A percentile compares a stretch with the other conserved stretches of the same genome.
Conservation (phyloP, 2,113 vertebrate genomes). For the Ameiurus melas region DNA sequence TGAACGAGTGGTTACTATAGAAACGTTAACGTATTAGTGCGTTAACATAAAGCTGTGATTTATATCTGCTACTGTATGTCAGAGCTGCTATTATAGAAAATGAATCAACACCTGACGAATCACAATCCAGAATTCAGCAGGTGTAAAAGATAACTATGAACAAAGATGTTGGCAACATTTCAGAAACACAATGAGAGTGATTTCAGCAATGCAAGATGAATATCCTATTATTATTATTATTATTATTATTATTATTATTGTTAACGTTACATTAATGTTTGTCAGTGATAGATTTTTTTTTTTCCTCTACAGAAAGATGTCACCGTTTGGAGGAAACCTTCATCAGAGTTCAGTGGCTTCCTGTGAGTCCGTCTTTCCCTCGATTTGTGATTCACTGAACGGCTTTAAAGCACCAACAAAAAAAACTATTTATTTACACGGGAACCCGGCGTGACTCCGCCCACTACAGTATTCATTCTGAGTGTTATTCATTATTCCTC, state of each 20-base stretch:
- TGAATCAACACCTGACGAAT: too few species aligned
- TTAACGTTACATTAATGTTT: too few species aligned
- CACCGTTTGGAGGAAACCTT: constrained; percentile 81
- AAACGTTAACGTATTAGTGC: neutral
- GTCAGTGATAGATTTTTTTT: neutral
- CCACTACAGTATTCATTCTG: neutral
- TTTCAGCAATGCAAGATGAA: neutral
- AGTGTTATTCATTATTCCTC: neutral
- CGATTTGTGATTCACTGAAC: neutral
- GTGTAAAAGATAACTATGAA: neutral
- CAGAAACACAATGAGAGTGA: neutral
- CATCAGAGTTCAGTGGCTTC: constrained; percentile 81
- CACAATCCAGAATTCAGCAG: too few species aligned
- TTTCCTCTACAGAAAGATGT: constrained; percentile 77
- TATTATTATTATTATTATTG: too few species aligned
- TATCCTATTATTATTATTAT: too few species aligned
- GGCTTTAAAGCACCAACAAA: neutral
- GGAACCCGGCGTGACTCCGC: neutral
- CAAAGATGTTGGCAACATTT: neutral
- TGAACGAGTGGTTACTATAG: neutral
- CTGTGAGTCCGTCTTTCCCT: constrained; percentile 75
- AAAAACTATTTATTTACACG: neutral
- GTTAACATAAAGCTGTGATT: too few species aligned
- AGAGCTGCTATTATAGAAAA: too few species aligned
- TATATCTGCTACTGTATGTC: too few species aligned